Evolutionary conservation across 1,140 invertebrate species (phyloP).

Genomic region (Idris sp.): DNA sequence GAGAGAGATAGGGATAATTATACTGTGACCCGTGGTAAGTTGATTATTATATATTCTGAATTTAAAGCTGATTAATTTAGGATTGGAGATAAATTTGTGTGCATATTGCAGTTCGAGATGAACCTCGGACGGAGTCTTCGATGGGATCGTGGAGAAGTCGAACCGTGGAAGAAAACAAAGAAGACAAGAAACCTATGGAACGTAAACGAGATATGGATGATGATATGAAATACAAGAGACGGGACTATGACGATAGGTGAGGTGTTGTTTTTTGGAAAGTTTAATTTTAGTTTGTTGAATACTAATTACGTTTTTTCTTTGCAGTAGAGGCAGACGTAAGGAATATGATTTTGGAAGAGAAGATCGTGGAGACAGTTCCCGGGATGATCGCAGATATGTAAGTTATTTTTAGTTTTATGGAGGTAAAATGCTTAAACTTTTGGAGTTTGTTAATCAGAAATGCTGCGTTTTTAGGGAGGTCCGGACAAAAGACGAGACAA

Average conservation of each 20-base stretch:
- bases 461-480: background rate
- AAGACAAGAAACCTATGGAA: too few species aligned
- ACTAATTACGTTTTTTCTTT: too few species aligned
- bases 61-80: slow-evolving; percentile 17
- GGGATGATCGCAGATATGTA: slow-evolving; percentile 12
- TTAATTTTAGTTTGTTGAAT: too few species aligned
- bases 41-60: too few species aligned
- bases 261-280: too few species aligned
- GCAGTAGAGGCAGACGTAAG: slow-evolving; percentile 1
- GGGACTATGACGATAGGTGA: too few species aligned
- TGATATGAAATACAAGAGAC: slow-evolving; percentile 7
- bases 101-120: too few species aligned
- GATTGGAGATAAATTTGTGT: slow-evolving; percentile 62
- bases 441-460: too few species aligned
- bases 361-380: slow-evolving; percentile 9
- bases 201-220: slow-evolving; percentile 42
- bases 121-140: slow-evolving; percentile 22
- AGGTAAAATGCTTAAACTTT: too few species aligned
- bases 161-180: slow-evolving; percentile 30
- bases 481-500: slow-evolving; percentile 13
- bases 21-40: too few species aligned
- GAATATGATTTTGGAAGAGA: slow-evolving; percentile 19
- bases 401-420: too few species aligned
- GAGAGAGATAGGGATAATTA: background rate
- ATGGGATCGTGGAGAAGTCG: slow-evolving; percentile 42